Conservation (phyloP, 2,113 vertebrate genomes). For the Cebidichthys violaceus region DNA sequence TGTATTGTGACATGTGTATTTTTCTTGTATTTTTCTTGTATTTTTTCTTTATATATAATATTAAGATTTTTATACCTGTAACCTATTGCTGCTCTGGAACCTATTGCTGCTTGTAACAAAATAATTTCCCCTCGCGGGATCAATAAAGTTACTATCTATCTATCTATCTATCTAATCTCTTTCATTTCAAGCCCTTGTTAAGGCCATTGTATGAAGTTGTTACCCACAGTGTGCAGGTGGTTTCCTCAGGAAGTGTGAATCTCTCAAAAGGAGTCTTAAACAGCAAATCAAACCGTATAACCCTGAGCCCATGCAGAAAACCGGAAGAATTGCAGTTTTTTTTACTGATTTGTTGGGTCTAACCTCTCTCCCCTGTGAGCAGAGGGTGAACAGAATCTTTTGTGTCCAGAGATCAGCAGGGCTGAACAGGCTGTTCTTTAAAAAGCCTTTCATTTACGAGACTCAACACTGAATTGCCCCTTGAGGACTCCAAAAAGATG, state of each 20-base stretch:
- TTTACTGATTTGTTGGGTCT: conserved; percentile 10
- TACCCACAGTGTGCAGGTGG: background rate
- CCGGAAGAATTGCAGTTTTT: background rate
- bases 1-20: too few species aligned
- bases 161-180: too few species aligned
- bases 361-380: background rate
- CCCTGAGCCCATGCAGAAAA: background rate
- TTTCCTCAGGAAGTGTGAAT: background rate
- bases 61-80: too few species aligned
- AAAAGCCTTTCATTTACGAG: background rate
- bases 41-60: too few species aligned
- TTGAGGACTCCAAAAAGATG: background rate
- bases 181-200: background rate
- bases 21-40: too few species aligned
- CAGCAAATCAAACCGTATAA: background rate
- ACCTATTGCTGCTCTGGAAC: too few species aligned
- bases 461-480: background rate
- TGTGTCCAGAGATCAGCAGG: conserved; percentile 8
- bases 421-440: background rate
- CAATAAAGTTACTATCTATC: too few species aligned
- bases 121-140: too few species aligned
- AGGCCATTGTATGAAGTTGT: background rate
- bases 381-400: background rate
- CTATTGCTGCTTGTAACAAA: too few species aligned
- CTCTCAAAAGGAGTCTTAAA: background rate